Percentiles rank a stretch among this genome's conserved stretches.
phyloP scores from a whole-genome alignment of 2,888 invertebrate species.

The Scrobipalpa atriplicella region DNA sequence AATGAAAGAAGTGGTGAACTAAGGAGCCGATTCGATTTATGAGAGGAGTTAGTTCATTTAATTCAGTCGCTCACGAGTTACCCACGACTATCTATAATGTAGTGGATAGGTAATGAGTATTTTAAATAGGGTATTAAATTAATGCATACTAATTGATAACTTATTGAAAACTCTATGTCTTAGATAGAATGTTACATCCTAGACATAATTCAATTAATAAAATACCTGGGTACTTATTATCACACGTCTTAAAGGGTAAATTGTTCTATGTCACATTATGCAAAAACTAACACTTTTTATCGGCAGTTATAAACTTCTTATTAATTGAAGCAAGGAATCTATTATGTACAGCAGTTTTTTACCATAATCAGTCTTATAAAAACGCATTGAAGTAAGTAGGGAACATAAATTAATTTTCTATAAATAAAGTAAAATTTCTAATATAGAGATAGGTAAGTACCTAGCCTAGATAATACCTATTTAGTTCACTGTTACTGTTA shows the following conservation, averaged over 20 bases:
- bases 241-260: background rate
- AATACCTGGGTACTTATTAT: background rate
- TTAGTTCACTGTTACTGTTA: too few relatives aligned
- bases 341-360: background rate
- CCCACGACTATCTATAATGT: too few relatives aligned
- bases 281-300: slow-evolving; percentile 3
- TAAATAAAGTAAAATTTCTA: background rate
- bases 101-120: too few relatives aligned
- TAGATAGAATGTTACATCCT: background rate
- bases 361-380: background rate
- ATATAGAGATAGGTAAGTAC: too few relatives aligned
- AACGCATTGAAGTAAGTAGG: background rate
- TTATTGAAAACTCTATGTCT: too few relatives aligned
- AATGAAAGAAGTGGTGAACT: too few relatives aligned
- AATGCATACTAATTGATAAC: too few relatives aligned
- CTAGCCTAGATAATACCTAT: too few relatives aligned
- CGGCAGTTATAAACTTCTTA: slow-evolving; percentile 12
- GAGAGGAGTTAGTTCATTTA: too few relatives aligned
- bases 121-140: too few relatives aligned
- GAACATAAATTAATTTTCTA: background rate
- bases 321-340: slow-evolving; percentile 6
- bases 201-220: slow-evolving; percentile 3
- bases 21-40: too few relatives aligned
- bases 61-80: too few relatives aligned
- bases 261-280: slow-evolving; percentile 7